These are phyloP conservation scores for Amblyraja radiata DNA, from an alignment of 2,797 vertebrate species.

Conservation along the genomic window DNA sequence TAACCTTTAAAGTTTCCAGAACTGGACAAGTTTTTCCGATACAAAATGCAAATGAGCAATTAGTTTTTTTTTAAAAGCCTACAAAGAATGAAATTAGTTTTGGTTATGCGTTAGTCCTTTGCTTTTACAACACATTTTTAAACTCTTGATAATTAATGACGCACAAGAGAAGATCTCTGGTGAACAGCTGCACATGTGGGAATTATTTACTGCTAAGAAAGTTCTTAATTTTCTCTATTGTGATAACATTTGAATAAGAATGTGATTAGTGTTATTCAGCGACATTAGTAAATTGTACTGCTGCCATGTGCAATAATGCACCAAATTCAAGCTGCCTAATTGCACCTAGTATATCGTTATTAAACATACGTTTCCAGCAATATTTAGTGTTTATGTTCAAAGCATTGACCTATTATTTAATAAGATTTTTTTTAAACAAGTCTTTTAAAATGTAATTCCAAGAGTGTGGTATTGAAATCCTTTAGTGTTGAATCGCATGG, in stretches of 20 bases:
- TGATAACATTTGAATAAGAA: background rate
- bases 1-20: background rate
- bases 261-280: background rate
- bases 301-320: background rate
- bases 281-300: background rate
- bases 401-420: background rate
- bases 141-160: conserved; percentile 26
- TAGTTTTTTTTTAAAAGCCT: background rate
- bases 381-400: background rate
- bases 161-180: background rate
- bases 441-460: background rate
- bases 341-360: background rate
- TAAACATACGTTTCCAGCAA: background rate
- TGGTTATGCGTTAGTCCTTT: background rate
- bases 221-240: background rate
- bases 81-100: background rate
- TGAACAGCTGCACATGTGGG: background rate
- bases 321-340: background rate
- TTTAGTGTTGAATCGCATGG: background rate
- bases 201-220: background rate
- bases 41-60: background rate
- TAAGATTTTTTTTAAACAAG: background rate
- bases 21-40: background rate
- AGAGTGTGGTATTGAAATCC: background rate
- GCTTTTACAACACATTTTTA: background rate